These are phyloP conservation scores for Lonchura striata DNA, from an alignment of 2,113 vertebrate genomes.

Conservation along the genomic window DNA sequence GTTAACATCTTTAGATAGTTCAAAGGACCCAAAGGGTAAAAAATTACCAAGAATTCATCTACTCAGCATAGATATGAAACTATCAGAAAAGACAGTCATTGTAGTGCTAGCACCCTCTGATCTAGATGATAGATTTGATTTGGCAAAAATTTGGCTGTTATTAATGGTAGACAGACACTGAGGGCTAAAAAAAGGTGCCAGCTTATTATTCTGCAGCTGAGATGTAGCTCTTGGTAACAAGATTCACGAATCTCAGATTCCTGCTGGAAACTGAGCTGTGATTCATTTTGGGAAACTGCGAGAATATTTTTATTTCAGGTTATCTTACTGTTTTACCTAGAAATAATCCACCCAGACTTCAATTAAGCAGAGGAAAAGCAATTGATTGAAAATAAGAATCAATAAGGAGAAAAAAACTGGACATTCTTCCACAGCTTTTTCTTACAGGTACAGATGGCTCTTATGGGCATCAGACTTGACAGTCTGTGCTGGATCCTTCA, in stretches of 20 bases:
- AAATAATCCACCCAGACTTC: neutral
- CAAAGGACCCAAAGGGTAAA: neutral
- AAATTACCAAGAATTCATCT: neutral
- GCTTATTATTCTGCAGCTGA: neutral
- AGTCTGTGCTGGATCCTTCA: neutral
- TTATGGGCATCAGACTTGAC: neutral
- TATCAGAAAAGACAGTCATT: neutral
- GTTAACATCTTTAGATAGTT: constrained; percentile 6
- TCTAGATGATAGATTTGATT: neutral
- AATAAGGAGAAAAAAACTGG: neutral
- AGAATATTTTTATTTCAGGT: constrained; percentile 6
- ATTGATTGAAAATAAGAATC: neutral
- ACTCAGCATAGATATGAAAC: neutral
- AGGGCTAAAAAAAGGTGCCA: neutral
- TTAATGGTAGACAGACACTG: neutral
- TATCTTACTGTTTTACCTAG: neutral
- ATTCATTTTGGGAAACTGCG: neutral
- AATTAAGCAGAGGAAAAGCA: neutral
- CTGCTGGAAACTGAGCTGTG: neutral
- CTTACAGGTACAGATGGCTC: neutral
- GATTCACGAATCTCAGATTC: neutral
- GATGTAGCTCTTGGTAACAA: neutral
- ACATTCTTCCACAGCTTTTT: neutral
- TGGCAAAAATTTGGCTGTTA: neutral
- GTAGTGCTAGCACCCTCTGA: neutral